Conservation (phyloP, 2,888 invertebrate species). For the Mythimna lalbum region DNA sequence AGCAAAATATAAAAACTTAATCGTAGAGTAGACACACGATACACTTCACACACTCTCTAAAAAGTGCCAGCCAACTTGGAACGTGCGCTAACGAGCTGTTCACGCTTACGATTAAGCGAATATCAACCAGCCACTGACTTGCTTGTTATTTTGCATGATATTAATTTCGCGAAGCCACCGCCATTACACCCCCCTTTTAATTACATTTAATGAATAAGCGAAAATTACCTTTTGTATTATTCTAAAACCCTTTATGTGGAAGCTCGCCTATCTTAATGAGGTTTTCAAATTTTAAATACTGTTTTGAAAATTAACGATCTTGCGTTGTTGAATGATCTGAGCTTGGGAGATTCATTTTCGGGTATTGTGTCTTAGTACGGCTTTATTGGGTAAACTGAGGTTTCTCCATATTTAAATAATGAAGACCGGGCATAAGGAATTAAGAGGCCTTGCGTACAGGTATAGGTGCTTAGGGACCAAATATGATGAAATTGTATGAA, state of each 20-base stretch:
- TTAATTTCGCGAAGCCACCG: slow-evolving; percentile 78
- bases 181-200: slow-evolving; percentile 86
- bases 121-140: slow-evolving; percentile 67
- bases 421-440: not conserved
- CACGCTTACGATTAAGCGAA: slow-evolving; percentile 51
- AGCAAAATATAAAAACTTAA: not conserved
- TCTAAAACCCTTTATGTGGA: slow-evolving; percentile 82
- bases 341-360: slow-evolving; percentile 21
- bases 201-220: slow-evolving; percentile 89
- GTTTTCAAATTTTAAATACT: slow-evolving; percentile 86
- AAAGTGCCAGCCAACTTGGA: slow-evolving; percentile 49
- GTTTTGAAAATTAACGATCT: slow-evolving; percentile 86
- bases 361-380: slow-evolving; percentile 13
- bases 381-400: slow-evolving; percentile 9
- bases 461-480: not conserved
- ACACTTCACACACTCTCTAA: slow-evolving; percentile 18
- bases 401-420: slow-evolving; percentile 10
- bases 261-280: slow-evolving; percentile 87
- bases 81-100: slow-evolving; percentile 54
- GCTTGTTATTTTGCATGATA: slow-evolving; percentile 76
- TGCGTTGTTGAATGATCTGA: slow-evolving; percentile 41
- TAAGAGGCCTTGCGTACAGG: not conserved
- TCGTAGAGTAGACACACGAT: not conserved
- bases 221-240: slow-evolving; percentile 89
- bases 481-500: not conserved